Conservation (phyloP, 64 coral and sea anemone genomes). For the Platygyra sinensis region DNA sequence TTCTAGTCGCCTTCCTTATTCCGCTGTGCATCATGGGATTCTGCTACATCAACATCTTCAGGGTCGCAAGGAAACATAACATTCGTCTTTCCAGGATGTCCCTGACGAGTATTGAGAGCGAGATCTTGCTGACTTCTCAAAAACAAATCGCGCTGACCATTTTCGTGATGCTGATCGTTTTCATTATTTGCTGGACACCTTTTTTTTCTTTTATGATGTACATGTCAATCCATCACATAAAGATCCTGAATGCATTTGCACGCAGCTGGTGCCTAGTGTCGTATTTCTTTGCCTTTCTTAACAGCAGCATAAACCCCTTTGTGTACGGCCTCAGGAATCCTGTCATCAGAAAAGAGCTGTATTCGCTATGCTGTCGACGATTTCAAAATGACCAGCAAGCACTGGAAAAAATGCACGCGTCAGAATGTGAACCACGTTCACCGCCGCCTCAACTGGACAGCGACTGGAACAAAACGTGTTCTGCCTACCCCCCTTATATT, state of each 20-base stretch:
- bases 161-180: constrained; percentile 77
- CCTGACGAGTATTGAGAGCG: background rate
- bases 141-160: constrained; percentile 65
- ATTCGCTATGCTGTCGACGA: background rate
- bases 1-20: constrained; percentile 52
- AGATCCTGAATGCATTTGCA: background rate
- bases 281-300: constrained; percentile 77
- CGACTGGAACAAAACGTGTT: background rate
- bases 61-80: constrained; percentile 46
- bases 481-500: background rate
- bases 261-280: constrained; percentile 49
- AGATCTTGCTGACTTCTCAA: constrained; percentile 28
- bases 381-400: background rate
- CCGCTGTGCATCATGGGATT: constrained; percentile 84
- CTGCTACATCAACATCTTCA: constrained; percentile 75
- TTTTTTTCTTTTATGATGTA: constrained; percentile 66
- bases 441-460: background rate
- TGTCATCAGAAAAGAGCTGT: background rate
- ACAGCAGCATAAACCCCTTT: constrained; percentile 71
- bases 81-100: constrained; percentile 56
- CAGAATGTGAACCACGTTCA: background rate
- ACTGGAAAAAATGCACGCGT: background rate
- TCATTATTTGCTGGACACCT: constrained; percentile 79
- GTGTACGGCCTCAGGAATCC: constrained; percentile 85
- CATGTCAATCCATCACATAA: constrained; percentile 28